A percentile compares a stretch with the other conserved stretches of the same genome.
Conservation (phyloP, 2,888 invertebrate species). For the Drosophila tripunctata region DNA sequence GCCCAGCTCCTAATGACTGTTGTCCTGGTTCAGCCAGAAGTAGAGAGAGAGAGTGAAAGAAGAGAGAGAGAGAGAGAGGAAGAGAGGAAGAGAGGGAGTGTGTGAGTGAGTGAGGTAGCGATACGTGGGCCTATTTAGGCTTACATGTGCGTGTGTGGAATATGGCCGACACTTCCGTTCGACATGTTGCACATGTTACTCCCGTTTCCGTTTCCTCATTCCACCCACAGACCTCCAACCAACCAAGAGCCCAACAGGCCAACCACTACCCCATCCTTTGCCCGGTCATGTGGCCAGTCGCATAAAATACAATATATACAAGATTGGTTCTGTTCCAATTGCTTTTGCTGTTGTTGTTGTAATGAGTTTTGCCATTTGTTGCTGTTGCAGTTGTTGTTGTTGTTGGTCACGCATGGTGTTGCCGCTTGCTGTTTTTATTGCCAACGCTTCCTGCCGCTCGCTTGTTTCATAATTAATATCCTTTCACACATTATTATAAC, state of each 20-base stretch:
- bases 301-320: constrained; percentile 72
- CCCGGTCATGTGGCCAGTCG: constrained; percentile 46
- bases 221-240: constrained; percentile 1
- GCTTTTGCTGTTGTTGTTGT: constrained; percentile 30
- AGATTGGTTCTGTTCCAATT: constrained; percentile 48
- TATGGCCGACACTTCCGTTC: constrained; percentile 80
- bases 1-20: constrained; percentile 71
- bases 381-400: constrained; percentile 54
- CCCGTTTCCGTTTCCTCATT: constrained; percentile 65
- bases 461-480: constrained; percentile 80
- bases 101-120: neutral
- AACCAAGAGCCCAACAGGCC: neutral
- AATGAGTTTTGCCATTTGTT: constrained; percentile 46
- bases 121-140: constrained; percentile 72
- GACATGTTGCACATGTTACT: constrained; percentile 81
- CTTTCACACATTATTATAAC: constrained; percentile 80
- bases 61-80: neutral
- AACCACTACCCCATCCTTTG: neutral
- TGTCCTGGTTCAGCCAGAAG: constrained; percentile 40
- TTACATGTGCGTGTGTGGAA: constrained; percentile 47
- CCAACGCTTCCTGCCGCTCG: constrained; percentile 70
- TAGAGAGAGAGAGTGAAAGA: neutral
- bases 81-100: neutral
- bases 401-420: constrained; percentile 77
- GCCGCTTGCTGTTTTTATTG: constrained; percentile 80